phyloP scores from a whole-genome alignment of 1,140 invertebrate genomes.

The Teleopsis dalmanni region DNA sequence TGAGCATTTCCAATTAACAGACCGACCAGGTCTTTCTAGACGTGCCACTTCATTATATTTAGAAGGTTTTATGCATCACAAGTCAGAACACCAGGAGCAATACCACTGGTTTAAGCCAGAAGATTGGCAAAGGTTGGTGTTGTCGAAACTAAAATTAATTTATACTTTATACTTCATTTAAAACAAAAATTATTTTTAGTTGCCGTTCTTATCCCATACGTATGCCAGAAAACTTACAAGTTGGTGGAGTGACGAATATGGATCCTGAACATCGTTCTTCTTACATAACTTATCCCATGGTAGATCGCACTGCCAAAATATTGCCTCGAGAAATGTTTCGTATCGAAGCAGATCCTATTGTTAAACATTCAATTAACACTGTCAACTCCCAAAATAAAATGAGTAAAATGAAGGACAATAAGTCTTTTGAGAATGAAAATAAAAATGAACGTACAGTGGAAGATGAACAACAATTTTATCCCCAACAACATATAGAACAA shows the following conservation, averaged over 20 bases:
- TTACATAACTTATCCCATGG: conserved; percentile 30
- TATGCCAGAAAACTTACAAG: conserved; percentile 30
- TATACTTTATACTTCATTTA: not conserved
- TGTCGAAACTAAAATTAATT: not conserved
- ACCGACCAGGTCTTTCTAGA: conserved; percentile 21
- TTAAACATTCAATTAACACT: too few relatives aligned
- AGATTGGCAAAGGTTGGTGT: conserved; percentile 30
- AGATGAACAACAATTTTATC: conserved; percentile 28
- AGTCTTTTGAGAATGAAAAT: conserved; percentile 14
- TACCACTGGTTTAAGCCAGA: conserved; percentile 38
- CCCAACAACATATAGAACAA: conserved; percentile 24
- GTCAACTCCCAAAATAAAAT: not conserved
- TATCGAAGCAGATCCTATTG: conserved; percentile 11
- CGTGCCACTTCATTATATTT: conserved; percentile 35
- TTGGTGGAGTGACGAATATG: conserved; percentile 22
- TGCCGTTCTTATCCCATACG: conserved; percentile 30
- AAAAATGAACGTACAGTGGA: conserved; percentile 28
- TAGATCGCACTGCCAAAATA: conserved; percentile 32
- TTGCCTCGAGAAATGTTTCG: conserved; percentile 31
- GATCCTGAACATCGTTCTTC: conserved; percentile 31
- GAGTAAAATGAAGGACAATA: not conserved
- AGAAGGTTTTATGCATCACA: conserved; percentile 37
- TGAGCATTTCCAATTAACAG: conserved; percentile 6
- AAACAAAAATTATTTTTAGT: conserved; percentile 13
- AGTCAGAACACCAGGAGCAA: conserved; percentile 38